phyloP scores from a whole-genome alignment of 2,888 invertebrate species.

The Gibbula magus region DNA sequence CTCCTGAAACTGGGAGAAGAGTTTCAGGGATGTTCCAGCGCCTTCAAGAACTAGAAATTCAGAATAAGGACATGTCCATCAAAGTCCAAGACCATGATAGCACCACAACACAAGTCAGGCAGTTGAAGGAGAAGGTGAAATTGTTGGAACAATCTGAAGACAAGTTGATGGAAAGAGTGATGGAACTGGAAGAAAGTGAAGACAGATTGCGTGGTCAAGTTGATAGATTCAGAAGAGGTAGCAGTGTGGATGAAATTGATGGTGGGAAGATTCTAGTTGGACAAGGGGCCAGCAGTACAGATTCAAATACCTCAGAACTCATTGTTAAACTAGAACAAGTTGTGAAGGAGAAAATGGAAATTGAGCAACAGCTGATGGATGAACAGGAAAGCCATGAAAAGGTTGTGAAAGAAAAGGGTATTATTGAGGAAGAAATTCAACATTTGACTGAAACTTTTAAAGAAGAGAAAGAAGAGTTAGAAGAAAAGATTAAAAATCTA shows the following conservation, averaged over 20 bases:
- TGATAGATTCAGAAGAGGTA: constrained; percentile 10
- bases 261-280: constrained; percentile 20
- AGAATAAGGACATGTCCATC: constrained; percentile 52
- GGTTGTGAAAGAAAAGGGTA: constrained; percentile 31
- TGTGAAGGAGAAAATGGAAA: background rate
- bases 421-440: background rate
- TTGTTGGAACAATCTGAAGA: constrained; percentile 66
- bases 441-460: background rate
- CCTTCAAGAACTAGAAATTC: constrained; percentile 58
- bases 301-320: constrained; percentile 5
- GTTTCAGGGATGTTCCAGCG: constrained; percentile 53
- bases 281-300: background rate
- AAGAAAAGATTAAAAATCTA: constrained; percentile 9
- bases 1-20: background rate
- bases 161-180: constrained; percentile 65
- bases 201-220: constrained; percentile 20
- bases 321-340: background rate
- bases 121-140: constrained; percentile 61
- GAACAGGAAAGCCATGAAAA: constrained; percentile 35
- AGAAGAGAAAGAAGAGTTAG: constrained; percentile 3
- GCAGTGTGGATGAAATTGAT: constrained; percentile 40
- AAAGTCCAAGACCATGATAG: constrained; percentile 37
- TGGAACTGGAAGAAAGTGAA: constrained; percentile 58
- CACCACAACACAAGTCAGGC: constrained; percentile 45
- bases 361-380: constrained; percentile 9